A percentile compares a stretch with the other conserved stretches of the same genome.
Conservation (phyloP, 2,797 vertebrate genomes). For the Phoeniculus purpureus region DNA sequence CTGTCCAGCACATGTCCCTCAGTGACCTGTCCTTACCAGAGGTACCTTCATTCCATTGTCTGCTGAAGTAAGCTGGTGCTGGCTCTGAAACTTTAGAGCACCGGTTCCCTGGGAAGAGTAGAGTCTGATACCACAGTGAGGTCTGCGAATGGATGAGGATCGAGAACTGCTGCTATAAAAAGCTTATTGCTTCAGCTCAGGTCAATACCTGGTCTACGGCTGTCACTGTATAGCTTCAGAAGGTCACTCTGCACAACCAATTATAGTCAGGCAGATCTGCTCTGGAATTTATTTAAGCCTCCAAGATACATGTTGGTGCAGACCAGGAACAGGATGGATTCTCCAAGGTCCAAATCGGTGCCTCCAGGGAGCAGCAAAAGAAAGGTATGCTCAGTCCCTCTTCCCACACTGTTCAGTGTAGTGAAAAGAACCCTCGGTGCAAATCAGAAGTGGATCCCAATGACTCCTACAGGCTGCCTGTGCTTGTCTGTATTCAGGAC, state of each 20-base stretch:
- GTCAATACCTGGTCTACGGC: background rate
- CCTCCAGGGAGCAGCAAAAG: background rate
- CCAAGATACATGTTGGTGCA: background rate
- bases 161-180: slow-evolving; percentile 20
- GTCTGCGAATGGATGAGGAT: background rate
- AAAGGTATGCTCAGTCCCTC: background rate
- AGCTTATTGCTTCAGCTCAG: background rate
- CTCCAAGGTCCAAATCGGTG: background rate
- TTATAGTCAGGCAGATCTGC: background rate
- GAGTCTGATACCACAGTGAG: background rate
- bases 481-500: background rate
- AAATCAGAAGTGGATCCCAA: background rate
- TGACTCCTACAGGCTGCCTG: background rate
- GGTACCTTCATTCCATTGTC: background rate
- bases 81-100: background rate
- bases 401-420: background rate
- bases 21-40: background rate
- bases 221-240: background rate
- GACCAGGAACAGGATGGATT: background rate
- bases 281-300: background rate
- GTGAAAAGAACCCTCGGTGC: background rate
- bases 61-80: background rate
- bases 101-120: background rate
- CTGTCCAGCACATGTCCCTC: background rate
- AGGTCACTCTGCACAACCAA: background rate